Evolutionary conservation across 2,888 invertebrate genomes (phyloP).

Genomic region (Alloplasta piceator): DNA sequence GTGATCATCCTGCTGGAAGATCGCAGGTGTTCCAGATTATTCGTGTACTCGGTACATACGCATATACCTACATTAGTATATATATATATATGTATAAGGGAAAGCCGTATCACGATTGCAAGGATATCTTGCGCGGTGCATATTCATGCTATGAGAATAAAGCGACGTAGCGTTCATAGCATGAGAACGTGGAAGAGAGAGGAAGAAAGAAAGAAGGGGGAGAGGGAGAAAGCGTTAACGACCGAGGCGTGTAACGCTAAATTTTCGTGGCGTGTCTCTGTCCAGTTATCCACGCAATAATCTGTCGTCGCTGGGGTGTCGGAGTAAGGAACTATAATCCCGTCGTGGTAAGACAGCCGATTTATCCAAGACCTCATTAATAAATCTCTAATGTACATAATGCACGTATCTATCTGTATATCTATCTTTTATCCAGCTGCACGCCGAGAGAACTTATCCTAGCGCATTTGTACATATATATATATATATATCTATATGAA

Average conservation of each 20-base stretch:
- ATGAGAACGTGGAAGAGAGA: slow-evolving; percentile 31
- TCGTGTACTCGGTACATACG: slow-evolving; percentile 42
- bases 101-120: slow-evolving; percentile 50
- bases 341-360: slow-evolving; percentile 34
- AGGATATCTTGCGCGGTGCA: slow-evolving; percentile 62
- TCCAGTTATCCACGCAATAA: slow-evolving; percentile 68
- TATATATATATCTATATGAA: background rate
- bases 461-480: background rate
- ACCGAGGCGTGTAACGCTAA: slow-evolving; percentile 70
- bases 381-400: slow-evolving; percentile 44
- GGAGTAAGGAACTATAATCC: slow-evolving; percentile 57
- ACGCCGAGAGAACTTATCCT: slow-evolving; percentile 26
- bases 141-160: slow-evolving; percentile 66
- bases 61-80: slow-evolving; percentile 23
- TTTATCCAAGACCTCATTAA: slow-evolving; percentile 50
- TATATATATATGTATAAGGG: slow-evolving; percentile 16
- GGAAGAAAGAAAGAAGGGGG: slow-evolving; percentile 22
- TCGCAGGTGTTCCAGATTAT: slow-evolving; percentile 65
- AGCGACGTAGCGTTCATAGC: slow-evolving; percentile 28
- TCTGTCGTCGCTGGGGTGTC: slow-evolving; percentile 64
- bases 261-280: slow-evolving; percentile 70
- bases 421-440: slow-evolving; percentile 40
- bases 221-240: slow-evolving; percentile 63
- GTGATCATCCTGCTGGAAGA: slow-evolving; percentile 62
- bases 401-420: slow-evolving; percentile 17